Evolutionary conservation across 2,888 invertebrate species (phyloP).

Genomic region (Drosophila nr. perissopoda): DNA sequence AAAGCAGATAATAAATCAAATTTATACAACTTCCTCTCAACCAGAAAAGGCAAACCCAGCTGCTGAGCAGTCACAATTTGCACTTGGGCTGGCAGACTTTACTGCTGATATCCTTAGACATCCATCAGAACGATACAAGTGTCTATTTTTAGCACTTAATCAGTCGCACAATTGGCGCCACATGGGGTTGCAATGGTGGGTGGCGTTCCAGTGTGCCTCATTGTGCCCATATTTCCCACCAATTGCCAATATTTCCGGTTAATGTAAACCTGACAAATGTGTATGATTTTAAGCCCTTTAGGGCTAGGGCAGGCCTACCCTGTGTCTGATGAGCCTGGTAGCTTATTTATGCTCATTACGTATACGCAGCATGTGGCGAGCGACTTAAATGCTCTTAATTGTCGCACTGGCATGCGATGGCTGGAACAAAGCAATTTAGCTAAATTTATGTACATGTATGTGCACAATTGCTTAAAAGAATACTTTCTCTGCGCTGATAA

Average conservation of each 20-base stretch:
- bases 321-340: not conserved
- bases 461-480: conserved; percentile 28
- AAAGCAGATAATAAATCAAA: conserved; percentile 71
- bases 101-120: conserved; percentile 53
- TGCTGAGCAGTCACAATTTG: conserved; percentile 26
- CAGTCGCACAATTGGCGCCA: conserved; percentile 62
- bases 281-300: conserved; percentile 18
- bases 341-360: conserved; percentile 59
- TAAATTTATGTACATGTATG: conserved; percentile 71
- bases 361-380: conserved; percentile 50
- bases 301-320: not conserved
- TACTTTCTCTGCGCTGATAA: conserved; percentile 29
- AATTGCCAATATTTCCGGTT: conserved; percentile 78
- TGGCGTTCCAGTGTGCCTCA: not conserved
- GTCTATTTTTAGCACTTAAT: conserved; percentile 77
- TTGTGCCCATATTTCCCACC: conserved; percentile 63
- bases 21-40: conserved; percentile 32
- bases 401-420: conserved; percentile 50
- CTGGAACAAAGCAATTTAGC: conserved; percentile 65
- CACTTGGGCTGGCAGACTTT: conserved; percentile 22
- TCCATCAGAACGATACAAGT: conserved; percentile 63
- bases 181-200: not conserved
- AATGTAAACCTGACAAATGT: conserved; percentile 53
- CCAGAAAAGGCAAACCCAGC: conserved; percentile 19
- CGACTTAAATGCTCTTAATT: conserved; percentile 62